phyloP scores from a whole-genome alignment of 2,888 invertebrate species.

The Lysandra bellargus region DNA sequence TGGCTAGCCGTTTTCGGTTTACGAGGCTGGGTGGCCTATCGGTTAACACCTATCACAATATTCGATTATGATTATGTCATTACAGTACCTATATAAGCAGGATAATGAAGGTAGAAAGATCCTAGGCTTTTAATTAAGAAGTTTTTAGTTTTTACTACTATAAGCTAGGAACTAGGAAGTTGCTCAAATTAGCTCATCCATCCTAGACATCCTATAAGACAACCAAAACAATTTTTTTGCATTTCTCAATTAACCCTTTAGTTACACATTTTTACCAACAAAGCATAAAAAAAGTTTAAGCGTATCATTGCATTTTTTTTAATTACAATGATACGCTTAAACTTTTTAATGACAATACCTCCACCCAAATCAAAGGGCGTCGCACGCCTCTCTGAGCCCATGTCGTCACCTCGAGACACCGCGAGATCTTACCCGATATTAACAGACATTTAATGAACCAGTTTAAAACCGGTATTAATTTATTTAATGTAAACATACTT shows the following conservation, averaged over 20 bases:
- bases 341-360: background rate
- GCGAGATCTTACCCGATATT: constrained; percentile 31
- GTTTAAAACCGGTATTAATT: background rate
- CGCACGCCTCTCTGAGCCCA: constrained; percentile 55
- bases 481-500: background rate
- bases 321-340: background rate
- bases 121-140: too few relatives aligned
- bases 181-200: too few relatives aligned
- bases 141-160: too few relatives aligned
- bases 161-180: too few relatives aligned
- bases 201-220: too few relatives aligned
- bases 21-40: constrained; percentile 55
- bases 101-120: background rate
- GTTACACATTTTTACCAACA: too few relatives aligned
- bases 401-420: constrained; percentile 47
- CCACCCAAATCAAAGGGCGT: constrained; percentile 37
- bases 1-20: constrained; percentile 62
- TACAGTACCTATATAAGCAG: background rate
- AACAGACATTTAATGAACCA: background rate
- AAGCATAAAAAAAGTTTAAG: too few relatives aligned
- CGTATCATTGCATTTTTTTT: too few relatives aligned
- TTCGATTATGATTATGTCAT: background rate
- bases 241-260: too few relatives aligned
- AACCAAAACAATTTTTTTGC: too few relatives aligned
- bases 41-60: constrained; percentile 39